Evolutionary conservation across 2,888 invertebrate species (phyloP).

Genomic region (Orthosia gracilis): DNA sequence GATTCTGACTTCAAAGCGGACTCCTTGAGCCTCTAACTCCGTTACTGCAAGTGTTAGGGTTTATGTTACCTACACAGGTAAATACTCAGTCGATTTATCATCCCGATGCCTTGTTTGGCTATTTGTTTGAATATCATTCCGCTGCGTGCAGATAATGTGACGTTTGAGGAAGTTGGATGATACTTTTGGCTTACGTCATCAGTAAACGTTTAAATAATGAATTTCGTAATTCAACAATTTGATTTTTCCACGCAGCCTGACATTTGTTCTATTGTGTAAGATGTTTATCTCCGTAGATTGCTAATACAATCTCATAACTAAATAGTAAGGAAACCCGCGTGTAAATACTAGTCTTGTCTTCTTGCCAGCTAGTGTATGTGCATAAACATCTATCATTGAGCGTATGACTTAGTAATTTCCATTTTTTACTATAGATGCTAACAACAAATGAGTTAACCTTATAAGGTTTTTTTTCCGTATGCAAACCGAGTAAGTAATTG

Average conservation of each 20-base stretch:
- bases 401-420: constrained; percentile 17
- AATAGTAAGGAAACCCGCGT: constrained; percentile 22
- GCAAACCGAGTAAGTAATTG: constrained; percentile 49
- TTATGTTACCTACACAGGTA: not conserved
- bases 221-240: constrained; percentile 32
- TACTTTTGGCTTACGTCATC: constrained; percentile 41
- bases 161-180: constrained; percentile 49
- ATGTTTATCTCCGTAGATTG: constrained; percentile 24
- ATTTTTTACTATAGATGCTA: constrained; percentile 17
- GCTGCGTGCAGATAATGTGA: constrained; percentile 9
- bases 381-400: constrained; percentile 13
- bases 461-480: constrained; percentile 44
- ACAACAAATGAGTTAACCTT: constrained; percentile 30
- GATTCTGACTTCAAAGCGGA: not conserved
- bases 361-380: not conserved
- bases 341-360: constrained; percentile 5
- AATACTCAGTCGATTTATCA: constrained; percentile 2
- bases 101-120: constrained; percentile 1
- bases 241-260: constrained; percentile 18
- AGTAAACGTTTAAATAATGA: constrained; percentile 50
- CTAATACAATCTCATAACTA: constrained; percentile 18
- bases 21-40: not conserved
- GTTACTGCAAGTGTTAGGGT: not conserved
- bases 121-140: constrained; percentile 6
- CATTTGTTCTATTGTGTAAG: constrained; percentile 24